Evolutionary conservation across 2,888 invertebrate species (phyloP).

Genomic region (Drosophila trichaetosa): DNA sequence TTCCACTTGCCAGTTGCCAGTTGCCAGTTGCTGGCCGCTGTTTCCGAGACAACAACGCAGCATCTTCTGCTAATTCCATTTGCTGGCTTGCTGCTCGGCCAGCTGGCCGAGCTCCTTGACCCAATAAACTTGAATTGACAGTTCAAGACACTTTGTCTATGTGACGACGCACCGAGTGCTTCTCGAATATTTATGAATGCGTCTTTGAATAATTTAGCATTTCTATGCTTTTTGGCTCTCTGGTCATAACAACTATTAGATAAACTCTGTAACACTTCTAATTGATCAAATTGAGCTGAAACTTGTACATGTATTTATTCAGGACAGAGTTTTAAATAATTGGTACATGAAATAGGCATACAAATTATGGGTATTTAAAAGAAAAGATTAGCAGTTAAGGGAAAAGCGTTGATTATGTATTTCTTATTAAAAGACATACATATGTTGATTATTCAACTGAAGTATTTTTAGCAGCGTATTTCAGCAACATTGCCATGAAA

Average conservation of each 20-base stretch:
- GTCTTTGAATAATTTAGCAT: conserved; percentile 59
- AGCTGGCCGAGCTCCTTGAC: conserved; percentile 82
- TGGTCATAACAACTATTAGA: conserved; percentile 12
- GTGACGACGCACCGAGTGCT: conserved; percentile 57
- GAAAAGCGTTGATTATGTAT: not conserved
- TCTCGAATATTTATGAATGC: conserved; percentile 74
- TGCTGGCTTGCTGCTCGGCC: conserved; percentile 51
- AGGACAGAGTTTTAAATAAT: not conserved
- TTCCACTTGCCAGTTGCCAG: conserved; percentile 10
- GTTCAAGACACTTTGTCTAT: conserved; percentile 73
- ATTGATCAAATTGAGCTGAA: not conserved
- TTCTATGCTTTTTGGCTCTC: conserved; percentile 8
- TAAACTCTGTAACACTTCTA: not conserved
- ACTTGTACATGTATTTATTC: not conserved
- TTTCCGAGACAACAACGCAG: conserved; percentile 53
- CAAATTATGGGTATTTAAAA: not conserved
- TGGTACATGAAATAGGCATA: not conserved
- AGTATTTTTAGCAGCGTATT: conserved; percentile 26
- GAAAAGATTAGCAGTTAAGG: too few species aligned
- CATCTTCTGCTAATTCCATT: conserved; percentile 25
- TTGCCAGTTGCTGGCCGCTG: conserved; percentile 29
- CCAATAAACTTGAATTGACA: conserved; percentile 83
- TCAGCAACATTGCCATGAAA: not conserved
- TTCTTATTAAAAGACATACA: not conserved
- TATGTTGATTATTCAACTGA: not conserved